Percentiles rank a stretch among this genome's conserved stretches.
Conservation (phyloP, 2,888 invertebrate genomes). For the Meteorus colon region DNA sequence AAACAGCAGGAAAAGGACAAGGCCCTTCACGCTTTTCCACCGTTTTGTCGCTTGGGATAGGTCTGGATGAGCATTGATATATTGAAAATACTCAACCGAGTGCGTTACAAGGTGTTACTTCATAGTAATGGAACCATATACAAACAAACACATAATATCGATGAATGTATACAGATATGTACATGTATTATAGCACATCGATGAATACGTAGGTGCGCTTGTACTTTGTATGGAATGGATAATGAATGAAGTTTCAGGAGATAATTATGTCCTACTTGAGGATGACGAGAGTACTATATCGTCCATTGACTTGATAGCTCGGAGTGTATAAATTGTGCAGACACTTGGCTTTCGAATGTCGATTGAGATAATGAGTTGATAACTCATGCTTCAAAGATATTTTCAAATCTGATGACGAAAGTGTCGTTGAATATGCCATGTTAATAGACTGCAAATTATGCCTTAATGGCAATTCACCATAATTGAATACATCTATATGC, state of each 20-base stretch:
- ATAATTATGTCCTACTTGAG: slow-evolving; percentile 3
- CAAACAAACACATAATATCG: slow-evolving; percentile 29
- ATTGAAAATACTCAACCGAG: slow-evolving; percentile 46
- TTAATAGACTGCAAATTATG: slow-evolving; percentile 18
- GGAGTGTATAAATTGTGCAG: slow-evolving; percentile 6
- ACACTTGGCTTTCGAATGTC: slow-evolving; percentile 15
- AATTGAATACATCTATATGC: neutral
- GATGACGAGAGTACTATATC: neutral
- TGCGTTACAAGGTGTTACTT: slow-evolving; percentile 12
- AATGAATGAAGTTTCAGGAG: slow-evolving; percentile 27
- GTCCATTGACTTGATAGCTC: neutral
- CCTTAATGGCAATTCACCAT: neutral
- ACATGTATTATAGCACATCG: neutral
- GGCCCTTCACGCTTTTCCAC: slow-evolving; percentile 35
- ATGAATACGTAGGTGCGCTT: neutral
- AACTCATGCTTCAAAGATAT: slow-evolving; percentile 31
- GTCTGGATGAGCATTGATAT: slow-evolving; percentile 61
- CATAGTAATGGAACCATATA: slow-evolving; percentile 29
- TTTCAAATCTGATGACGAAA: slow-evolving; percentile 32
- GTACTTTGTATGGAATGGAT: neutral
- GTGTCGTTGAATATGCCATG: slow-evolving; percentile 15
- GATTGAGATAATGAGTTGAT: slow-evolving; percentile 17
- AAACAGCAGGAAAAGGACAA: slow-evolving; percentile 38
- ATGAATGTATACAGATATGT: neutral
- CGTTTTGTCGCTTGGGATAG: slow-evolving; percentile 47